Base-by-base conservation (phyloP, 2,113 vertebrate genomes). In the Toxostoma redivivum region DNA sequence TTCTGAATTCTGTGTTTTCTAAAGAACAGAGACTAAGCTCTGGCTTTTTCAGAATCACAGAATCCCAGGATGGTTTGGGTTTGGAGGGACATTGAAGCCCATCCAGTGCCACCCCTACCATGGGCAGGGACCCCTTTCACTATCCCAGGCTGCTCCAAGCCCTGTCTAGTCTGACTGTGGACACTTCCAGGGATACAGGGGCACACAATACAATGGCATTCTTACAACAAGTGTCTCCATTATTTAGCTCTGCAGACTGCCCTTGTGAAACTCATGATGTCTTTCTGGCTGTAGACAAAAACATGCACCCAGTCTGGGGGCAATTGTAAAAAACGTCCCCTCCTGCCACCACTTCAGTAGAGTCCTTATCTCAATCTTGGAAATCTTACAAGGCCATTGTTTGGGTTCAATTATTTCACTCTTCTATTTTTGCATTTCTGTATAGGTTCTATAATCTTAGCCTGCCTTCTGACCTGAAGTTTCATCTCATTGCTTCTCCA, bases 241-340 rank as follows among this genome's bases (percentile, higher is more conserved):
- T 38, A 22, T 54, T 80, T 19, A 76, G 33, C 33, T 82, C 48
- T 67, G 65, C 38, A 50, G 2, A 25, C 19, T 70, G 50, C n/a
- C 47, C 42, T 73, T 66, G 28, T 15, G 42, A 66, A 70, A 19
- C 25, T 61, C 56, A n/a, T 1, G 7, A 20, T 22, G 12, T 37
- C 44, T 15, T 56, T 48, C 31, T 45, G 16, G 31, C 45, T 37
- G 15, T 5, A 47, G 54, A n/a, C 17, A 69, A 21, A 69, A 65
- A 12, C 21, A 30, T 1, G 5, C 8, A 33, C n/a, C 51, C 44
- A 60, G 18, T 30, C 16, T 62, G 25, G 21, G 8, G 7, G 19
- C 4, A 15, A 45, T 0, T 40, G 20, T 27, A 28, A 38, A 71
- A 30, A 37, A 7, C 0, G 0, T 30, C 66, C 38, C 22, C 51